Base-by-base conservation (phyloP, 2,113 vertebrate genomes). In the Oceanodroma tethys region DNA sequence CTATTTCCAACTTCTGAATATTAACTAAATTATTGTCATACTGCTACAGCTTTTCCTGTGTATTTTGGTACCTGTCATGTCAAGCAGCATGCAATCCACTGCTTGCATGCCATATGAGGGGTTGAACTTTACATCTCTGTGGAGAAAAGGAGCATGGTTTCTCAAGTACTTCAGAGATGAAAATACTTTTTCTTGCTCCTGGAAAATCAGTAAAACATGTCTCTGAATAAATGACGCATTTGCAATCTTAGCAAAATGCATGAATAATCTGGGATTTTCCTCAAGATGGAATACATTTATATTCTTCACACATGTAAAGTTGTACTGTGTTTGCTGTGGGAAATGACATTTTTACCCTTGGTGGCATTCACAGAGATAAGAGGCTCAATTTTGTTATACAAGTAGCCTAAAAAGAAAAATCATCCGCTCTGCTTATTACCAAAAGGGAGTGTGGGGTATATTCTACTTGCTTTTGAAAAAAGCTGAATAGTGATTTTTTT, bases 101-200 rank as follows among this genome's bases (percentile, higher is more conserved):
- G 32, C 13, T 55, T 62, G 23, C 4, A 4, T 26, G 27, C 26
- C 4, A 3, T 22, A 7, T 0, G 2, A 38, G 23, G 14, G 40
- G 9, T 4, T 60, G 68, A 40, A 26, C 12, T 75, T 53, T 12
- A 26, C 1, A 0, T 52, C 23, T 56, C 58, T 40, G 27, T 71
- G 45, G 34, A 68, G 27, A 73, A 32, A 40, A 74, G 48, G 23
- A 81, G 9, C 4, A 10, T 34, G 14, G 25, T 14, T 76, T 78
- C 25, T 67, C 17, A 19, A 15, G 25, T 40, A 29, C 19, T 12
- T 72, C 32, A 7, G n/a, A n/a, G 23, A 48, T 43, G 22, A 43
- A 88, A 75, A 65, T 40, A 47, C 6, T 45, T 65, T 68, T 47
- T 22, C 34, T 58, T 47, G 26, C 17, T 45, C 40, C 7, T 56